Evolutionary conservation across 2,113 vertebrate species (phyloP), one percentile per base, ranked within the genome.

Genomic region (Formicarius rufipectus): DNA sequence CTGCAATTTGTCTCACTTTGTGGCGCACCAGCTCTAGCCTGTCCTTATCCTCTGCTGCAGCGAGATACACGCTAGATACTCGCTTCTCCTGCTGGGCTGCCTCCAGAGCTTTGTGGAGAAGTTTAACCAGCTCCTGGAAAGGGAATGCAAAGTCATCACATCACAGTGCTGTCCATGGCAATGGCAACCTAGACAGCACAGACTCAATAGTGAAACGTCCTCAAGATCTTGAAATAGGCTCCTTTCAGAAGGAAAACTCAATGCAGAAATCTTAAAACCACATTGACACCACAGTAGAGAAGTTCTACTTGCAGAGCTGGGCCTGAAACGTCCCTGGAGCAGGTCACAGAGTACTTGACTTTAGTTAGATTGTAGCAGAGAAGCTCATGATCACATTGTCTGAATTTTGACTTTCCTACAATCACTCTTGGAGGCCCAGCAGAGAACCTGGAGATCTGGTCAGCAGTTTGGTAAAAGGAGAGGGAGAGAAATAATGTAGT

Each of bases 21-120:
- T 99, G 99, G 30, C 98, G 97, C 63, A 99, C 98, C 64, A 99
- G 95, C 94, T 99, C 99, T 94, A 99, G 97, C 7, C 98, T 98
- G 90, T 99, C 98, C 94, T 98, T 98, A 73, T 99, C 99, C 7
- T 97, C 97, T 4, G 98, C 47, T 1, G 97, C 98, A 1, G 98
- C 93, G 91, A 99, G 85, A 93, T 99, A 99, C 22, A 98, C 97
- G 0, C 96, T 97, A 89, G 99, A 99, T 3, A 97, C 98, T 72
- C 98, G 94, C 81, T 99, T 99, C 97, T 99, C 99, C 92, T 98
- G 98, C 97, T 99, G 99, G 45, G 99, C 98, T 6, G 98, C 98
- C 96, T 99, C 99, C 91, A 99, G 96, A 0, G 99, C 98, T 95
- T 98, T 99, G 90, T 99, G 99, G 10, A 99, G 98, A 95, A 99